A percentile compares a stretch with the other conserved stretches of the same genome.
Conservation (phyloP, 2,113 vertebrate species). For the Cryptoleucopteryx plumbea region DNA sequence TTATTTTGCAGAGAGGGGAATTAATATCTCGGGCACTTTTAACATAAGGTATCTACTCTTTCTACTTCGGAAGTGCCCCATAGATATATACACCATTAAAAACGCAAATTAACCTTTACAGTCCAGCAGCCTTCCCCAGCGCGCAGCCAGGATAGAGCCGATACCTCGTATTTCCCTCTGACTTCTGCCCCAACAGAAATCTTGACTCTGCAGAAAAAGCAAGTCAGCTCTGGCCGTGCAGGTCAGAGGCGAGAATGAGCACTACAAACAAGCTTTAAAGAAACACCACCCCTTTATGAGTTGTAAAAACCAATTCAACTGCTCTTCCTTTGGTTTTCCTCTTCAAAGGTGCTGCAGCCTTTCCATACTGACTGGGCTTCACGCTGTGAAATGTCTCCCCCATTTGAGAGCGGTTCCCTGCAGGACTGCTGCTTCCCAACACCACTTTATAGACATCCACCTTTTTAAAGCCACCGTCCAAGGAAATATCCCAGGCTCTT, state of each 20-base stretch:
- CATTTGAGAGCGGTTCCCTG: fast-evolving
- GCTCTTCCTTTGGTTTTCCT: not conserved
- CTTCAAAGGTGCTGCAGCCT: not conserved
- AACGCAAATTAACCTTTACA: not conserved
- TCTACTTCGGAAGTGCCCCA: not conserved
- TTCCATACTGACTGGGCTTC: not conserved
- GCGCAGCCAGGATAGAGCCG: not conserved
- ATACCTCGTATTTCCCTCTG: not conserved
- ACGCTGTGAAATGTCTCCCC: not conserved
- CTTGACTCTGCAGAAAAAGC: not conserved
- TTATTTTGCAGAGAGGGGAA: not conserved
- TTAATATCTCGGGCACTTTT: not conserved
- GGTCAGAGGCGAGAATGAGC: not conserved
- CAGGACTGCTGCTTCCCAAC: not conserved
- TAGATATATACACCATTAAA: not conserved
- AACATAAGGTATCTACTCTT: not conserved
- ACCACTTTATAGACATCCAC: not conserved
- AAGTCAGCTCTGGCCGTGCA: not conserved
- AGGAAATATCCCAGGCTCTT: not conserved
- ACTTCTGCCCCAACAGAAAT: not conserved
- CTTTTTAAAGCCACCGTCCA: not conserved
- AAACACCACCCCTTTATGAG: not conserved
- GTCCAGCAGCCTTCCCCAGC: not conserved
- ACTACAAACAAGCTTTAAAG: not conserved
- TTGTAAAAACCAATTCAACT: not conserved